A percentile compares a stretch with the other conserved stretches of the same genome.
These are phyloP conservation scores for Diaphora mendica DNA, from an alignment of 2,888 invertebrate genomes.

Conservation along the genomic window DNA sequence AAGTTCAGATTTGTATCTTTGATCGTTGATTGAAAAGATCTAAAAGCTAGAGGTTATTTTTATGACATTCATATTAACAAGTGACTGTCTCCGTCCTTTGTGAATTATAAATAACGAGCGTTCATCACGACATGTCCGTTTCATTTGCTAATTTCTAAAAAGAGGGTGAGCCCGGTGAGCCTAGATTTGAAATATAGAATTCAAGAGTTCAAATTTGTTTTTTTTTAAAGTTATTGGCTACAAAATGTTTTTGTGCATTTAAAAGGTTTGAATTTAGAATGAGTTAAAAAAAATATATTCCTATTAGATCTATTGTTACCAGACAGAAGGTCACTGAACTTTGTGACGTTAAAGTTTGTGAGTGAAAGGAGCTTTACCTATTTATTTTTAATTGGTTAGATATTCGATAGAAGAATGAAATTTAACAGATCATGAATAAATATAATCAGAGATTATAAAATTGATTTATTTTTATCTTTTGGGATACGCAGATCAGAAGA, in stretches of 20 bases:
- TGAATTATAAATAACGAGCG: constrained; percentile 36
- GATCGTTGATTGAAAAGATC: constrained; percentile 7
- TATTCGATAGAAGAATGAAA: not conserved
- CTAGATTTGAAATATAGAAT: constrained; percentile 25
- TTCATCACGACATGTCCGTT: constrained; percentile 48
- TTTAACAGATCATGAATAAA: not conserved
- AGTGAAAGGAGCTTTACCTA: not conserved
- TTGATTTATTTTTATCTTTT: not conserved
- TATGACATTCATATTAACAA: constrained; percentile 25
- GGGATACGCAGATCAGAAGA: not conserved
- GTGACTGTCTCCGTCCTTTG: constrained; percentile 35
- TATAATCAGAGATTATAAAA: too few relatives aligned
- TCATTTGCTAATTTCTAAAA: constrained; percentile 49
- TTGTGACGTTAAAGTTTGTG: not conserved
- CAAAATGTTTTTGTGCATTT: not conserved
- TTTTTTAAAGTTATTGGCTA: not conserved
- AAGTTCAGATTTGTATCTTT: not conserved
- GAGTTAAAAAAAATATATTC: not conserved
- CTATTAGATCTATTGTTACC: not conserved
- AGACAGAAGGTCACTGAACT: not conserved
- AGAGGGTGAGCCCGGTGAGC: too few relatives aligned
- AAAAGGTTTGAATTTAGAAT: not conserved
- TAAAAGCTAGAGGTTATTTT: constrained; percentile 19
- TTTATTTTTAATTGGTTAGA: not conserved
- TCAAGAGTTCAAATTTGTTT: too few relatives aligned